Percentiles rank a stretch among this genome's conserved stretches.
Evolutionary conservation across 2,797 vertebrate species (phyloP).

Genomic region (Heterohyrax brucei): DNA sequence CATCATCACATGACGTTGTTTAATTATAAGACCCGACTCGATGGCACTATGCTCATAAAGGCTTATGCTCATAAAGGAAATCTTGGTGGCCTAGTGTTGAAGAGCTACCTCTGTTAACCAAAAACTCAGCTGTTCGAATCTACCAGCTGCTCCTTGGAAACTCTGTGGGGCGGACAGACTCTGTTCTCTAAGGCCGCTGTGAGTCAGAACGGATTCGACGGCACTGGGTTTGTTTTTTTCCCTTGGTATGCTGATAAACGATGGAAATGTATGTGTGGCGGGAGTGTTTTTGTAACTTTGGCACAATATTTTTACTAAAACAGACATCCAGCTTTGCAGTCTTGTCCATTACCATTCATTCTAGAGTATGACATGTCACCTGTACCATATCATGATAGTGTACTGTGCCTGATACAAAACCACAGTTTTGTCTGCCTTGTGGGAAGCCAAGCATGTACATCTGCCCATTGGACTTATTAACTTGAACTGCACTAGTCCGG

Average conservation of each 20-base stretch:
- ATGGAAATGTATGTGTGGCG: too few relatives aligned
- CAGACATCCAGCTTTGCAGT: background rate
- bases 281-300: background rate
- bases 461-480: conserved; percentile 39
- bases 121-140: too few relatives aligned
- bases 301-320: background rate
- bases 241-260: too few relatives aligned
- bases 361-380: background rate
- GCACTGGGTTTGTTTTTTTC: too few relatives aligned
- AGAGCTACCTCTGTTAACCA: too few relatives aligned
- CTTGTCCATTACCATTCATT: background rate
- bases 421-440: background rate
- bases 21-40: background rate
- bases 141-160: too few relatives aligned
- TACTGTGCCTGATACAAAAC: too few relatives aligned
- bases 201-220: too few relatives aligned
- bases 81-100: too few relatives aligned
- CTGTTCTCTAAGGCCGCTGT: too few relatives aligned
- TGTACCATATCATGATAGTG: background rate
- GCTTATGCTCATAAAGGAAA: background rate
- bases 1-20: background rate
- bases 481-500: background rate
- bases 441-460: background rate
- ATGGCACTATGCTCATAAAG: background rate
- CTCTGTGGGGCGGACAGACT: too few relatives aligned